These are phyloP conservation scores for Autographa pulchrina DNA, from an alignment of 2,888 invertebrate genomes.

Conservation along the genomic window DNA sequence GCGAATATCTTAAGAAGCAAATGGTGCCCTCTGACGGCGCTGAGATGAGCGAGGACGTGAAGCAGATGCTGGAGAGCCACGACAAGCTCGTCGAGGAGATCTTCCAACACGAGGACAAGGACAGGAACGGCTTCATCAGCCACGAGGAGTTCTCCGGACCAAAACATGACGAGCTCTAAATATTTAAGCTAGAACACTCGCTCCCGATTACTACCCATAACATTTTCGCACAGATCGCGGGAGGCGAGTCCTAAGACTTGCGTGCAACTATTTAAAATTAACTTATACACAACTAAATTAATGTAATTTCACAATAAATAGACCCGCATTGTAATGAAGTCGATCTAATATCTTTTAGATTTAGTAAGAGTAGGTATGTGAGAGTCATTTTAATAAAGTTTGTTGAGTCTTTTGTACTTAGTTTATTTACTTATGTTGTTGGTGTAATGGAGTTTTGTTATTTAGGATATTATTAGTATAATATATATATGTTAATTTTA, in stretches of 20 bases:
- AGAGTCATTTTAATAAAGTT: slow-evolving; percentile 63
- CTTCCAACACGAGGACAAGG: slow-evolving; percentile 99
- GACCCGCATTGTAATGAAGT: slow-evolving; percentile 39
- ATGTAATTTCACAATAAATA: slow-evolving; percentile 29
- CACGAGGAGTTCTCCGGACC: slow-evolving; percentile 99
- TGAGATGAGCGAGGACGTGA: slow-evolving; percentile 93
- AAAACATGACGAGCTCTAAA: slow-evolving; percentile 98
- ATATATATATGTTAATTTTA: slow-evolving; percentile 45
- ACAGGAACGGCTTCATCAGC: slow-evolving; percentile 98
- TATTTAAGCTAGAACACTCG: slow-evolving; percentile 40
- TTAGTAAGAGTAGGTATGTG: slow-evolving; percentile 56
- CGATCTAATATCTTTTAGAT: slow-evolving; percentile 46
- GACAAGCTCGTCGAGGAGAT: slow-evolving; percentile 98
- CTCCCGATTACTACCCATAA: slow-evolving; percentile 31
- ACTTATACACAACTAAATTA: slow-evolving; percentile 27
- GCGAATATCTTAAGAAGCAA: slow-evolving; percentile 97
- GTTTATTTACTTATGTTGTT: slow-evolving; percentile 75
- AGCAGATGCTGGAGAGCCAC: slow-evolving; percentile 95
- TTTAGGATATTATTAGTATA: slow-evolving; percentile 62
- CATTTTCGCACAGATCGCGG: slow-evolving; percentile 34
- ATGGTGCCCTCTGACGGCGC: slow-evolving; percentile 95
- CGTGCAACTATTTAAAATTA: slow-evolving; percentile 33
- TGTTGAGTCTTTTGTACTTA: slow-evolving; percentile 82
- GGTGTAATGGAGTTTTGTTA: slow-evolving; percentile 74
- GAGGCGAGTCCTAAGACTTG: slow-evolving; percentile 39